Evolutionary conservation across 2,113 vertebrate genomes (phyloP), one percentile per base, ranked within the genome.

Genomic region (Ophthalmolycus amberensis): DNA sequence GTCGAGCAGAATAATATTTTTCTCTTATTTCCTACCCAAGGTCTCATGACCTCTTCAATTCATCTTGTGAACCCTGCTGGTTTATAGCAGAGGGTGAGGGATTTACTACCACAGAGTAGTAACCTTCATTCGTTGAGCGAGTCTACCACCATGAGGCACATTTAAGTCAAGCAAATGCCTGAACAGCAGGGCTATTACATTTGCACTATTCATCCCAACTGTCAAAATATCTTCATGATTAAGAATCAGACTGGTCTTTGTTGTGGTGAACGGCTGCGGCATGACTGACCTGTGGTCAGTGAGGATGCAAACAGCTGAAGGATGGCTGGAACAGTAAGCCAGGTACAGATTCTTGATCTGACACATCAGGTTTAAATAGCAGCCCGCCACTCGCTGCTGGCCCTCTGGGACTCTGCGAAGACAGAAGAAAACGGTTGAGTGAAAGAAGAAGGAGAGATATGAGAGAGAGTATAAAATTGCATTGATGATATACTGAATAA

Each of bases 241-340:
- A 29, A 32, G 58, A 78, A 44, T 25, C 14, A 29, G 50, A 74
- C 42, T 22, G 42, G 32, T 74, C 50, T 58, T 34, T 71, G 62
- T 9, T 9, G 9, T 9, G 58, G 10, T 64, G 25, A 27, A 60
- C 1, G 37, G 12, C 12, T 29, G 37, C 54, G 27, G 14, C 48
- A 1, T 9, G 59, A 60, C 93, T 95, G 92, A 98, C 98, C 97
- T 98, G 95, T 97, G 97, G 29, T 99, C 96, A 0, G 98, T 99
- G 89, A 99, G 96, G 86, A 99, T 97, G 10, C 90, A 95, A 77
- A 99, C 98, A 3, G 98, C 98, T 0, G 96, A 96, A 0, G 98
- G 98, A 82, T 99, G 98, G 85, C 97, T 99, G 66, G 96, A 96
- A 54, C 98, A 99, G 92, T 99, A 99, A 0, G 96, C 93, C 88